Evolutionary conservation across 1,140 invertebrate genomes (phyloP).

Genomic region (Lutraria rhynchaena): DNA sequence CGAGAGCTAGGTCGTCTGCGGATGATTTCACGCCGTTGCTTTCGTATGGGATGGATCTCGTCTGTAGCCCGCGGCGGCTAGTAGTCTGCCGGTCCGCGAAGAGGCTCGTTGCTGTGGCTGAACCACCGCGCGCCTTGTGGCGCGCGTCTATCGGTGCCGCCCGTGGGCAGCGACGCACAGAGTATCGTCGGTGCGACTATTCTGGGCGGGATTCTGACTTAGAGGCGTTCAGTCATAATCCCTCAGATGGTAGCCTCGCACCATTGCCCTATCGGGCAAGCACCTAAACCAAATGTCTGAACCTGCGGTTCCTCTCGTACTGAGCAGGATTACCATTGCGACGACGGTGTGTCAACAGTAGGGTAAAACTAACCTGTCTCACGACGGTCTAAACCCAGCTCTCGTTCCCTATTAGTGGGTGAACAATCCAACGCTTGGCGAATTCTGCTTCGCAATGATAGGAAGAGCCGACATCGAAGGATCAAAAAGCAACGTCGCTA

Average conservation of each 20-base stretch:
- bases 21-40: constrained; percentile 50
- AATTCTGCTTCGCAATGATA: constrained; percentile 93
- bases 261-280: constrained; percentile 83
- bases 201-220: constrained; percentile 73
- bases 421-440: too few relatives aligned
- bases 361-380: constrained; percentile 84
- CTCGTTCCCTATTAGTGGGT: constrained; percentile 84
- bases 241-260: constrained; percentile 91
- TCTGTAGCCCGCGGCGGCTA: constrained; percentile 57
- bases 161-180: constrained; percentile 8
- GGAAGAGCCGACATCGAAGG: constrained; percentile 93
- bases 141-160: constrained; percentile 33
- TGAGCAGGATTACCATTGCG: constrained; percentile 84
- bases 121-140: not conserved
- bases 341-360: constrained; percentile 78
- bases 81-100: not conserved
- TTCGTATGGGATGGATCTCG: constrained; percentile 83
- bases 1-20: not conserved
- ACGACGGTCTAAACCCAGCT: constrained; percentile 14
- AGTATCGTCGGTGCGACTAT: constrained; percentile 68
- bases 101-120: constrained; percentile 43
- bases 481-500: constrained; percentile 92
- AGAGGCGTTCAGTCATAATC: constrained; percentile 93
- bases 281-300: constrained; percentile 90
- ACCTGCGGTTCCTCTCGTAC: constrained; percentile 90